phyloP scores from a whole-genome alignment of 2,888 invertebrate genomes.

The Eretmocerus hayati region DNA sequence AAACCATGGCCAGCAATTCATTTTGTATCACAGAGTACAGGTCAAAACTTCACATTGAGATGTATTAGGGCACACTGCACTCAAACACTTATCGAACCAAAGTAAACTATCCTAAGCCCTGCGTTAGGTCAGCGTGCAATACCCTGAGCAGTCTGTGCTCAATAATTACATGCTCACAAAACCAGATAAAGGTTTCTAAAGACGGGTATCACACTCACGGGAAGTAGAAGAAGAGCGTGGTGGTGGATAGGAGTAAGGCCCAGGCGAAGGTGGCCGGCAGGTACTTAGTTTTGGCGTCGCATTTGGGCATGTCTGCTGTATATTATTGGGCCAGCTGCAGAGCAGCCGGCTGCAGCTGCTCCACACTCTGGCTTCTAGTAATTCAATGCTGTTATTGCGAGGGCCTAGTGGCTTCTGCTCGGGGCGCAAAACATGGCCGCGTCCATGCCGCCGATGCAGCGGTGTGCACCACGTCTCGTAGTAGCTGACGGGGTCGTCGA shows the following conservation, averaged over 20 bases:
- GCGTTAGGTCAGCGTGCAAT: too few relatives aligned
- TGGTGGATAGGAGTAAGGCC: constrained; percentile 88
- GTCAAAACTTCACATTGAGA: too few relatives aligned
- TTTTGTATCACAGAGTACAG: too few relatives aligned
- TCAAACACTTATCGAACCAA: too few relatives aligned
- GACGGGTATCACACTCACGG: constrained; percentile 70
- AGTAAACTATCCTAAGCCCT: too few relatives aligned
- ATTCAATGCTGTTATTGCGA: too few relatives aligned
- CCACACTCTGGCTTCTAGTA: neutral
- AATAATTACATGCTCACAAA: too few relatives aligned
- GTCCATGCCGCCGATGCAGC: constrained; percentile 31
- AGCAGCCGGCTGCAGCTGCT: neutral
- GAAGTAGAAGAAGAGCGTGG: constrained; percentile 92
- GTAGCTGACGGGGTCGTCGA: too few relatives aligned
- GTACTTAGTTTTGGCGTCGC: constrained; percentile 92
- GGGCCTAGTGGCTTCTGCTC: constrained; percentile 43
- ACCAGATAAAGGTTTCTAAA: too few relatives aligned
- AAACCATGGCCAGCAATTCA: too few relatives aligned
- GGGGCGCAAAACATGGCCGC: constrained; percentile 44
- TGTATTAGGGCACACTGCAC: too few relatives aligned
- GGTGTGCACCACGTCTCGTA: neutral
- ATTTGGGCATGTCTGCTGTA: constrained; percentile 86
- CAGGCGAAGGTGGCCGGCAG: constrained; percentile 98
- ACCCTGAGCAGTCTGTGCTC: too few relatives aligned
- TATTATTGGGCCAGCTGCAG: constrained; percentile 1